Conservation (phyloP, 2,888 invertebrate genomes). For the Lomographa bimaculata region DNA sequence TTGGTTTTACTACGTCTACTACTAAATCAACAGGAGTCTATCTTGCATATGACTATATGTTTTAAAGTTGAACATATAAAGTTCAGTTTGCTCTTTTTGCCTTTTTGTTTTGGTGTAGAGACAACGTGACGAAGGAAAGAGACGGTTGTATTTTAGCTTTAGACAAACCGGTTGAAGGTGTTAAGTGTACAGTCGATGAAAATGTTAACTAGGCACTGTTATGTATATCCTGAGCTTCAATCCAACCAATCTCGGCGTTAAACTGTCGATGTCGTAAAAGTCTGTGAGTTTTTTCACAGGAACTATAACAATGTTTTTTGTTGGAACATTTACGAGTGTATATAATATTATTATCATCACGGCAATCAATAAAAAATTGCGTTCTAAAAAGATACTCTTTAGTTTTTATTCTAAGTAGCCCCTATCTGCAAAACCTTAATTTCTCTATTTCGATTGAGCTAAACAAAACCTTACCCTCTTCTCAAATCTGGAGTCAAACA, state of each 20-base stretch:
- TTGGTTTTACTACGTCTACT: slow-evolving; percentile 75
- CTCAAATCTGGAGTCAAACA: slow-evolving; percentile 9
- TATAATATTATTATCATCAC: too few species aligned
- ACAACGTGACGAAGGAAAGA: slow-evolving; percentile 36
- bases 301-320: too few species aligned
- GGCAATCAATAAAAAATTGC: too few species aligned
- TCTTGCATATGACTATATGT: slow-evolving; percentile 17
- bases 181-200: slow-evolving; percentile 40
- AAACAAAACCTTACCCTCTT: not conserved
- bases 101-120: slow-evolving; percentile 26
- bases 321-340: too few species aligned
- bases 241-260: too few species aligned
- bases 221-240: not conserved
- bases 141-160: slow-evolving; percentile 32
- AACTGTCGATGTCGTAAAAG: too few species aligned
- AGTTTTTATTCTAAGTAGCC: too few species aligned
- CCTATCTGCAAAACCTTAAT: not conserved
- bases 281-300: too few species aligned
- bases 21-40: slow-evolving; percentile 50
- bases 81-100: slow-evolving; percentile 23
- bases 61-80: slow-evolving; percentile 15
- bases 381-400: too few species aligned
- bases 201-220: slow-evolving; percentile 10
- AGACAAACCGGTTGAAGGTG: slow-evolving; percentile 54
- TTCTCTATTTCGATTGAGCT: not conserved